phyloP scores from a whole-genome alignment of 2,113 vertebrate genomes.

The Ascaphus truei region DNA sequence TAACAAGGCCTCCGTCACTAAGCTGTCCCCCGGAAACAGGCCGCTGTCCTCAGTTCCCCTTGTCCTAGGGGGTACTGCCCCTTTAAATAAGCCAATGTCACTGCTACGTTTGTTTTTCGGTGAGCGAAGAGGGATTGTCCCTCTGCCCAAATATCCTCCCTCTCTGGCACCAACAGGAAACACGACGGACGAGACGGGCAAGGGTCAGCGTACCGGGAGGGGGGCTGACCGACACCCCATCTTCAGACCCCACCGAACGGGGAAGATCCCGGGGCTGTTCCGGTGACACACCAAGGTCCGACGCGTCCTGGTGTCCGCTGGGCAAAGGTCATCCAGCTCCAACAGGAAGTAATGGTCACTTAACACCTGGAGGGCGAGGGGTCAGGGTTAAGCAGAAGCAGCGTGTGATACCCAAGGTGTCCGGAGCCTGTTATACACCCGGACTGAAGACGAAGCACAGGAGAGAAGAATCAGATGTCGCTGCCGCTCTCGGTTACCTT shows the following conservation, averaged over 20 bases:
- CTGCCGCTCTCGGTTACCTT: constrained; percentile 68
- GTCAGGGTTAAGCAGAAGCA: neutral
- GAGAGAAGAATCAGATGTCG: neutral
- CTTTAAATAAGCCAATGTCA: too few relatives aligned
- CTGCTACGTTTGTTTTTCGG: too few relatives aligned
- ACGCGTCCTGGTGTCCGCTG: constrained; percentile 51
- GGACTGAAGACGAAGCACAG: neutral
- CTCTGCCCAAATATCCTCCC: too few relatives aligned
- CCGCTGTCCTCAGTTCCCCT: too few relatives aligned
- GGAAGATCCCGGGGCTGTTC: constrained; percentile 66
- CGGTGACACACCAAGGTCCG: constrained; percentile 61
- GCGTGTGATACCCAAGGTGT: neutral
- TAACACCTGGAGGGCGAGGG: constrained; percentile 68
- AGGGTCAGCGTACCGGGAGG: constrained; percentile 75
- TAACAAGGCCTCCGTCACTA: too few relatives aligned
- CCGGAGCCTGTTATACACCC: neutral
- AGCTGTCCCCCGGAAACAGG: too few relatives aligned
- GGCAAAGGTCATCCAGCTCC: constrained; percentile 80
- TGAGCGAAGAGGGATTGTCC: too few relatives aligned
- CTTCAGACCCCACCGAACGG: constrained; percentile 88
- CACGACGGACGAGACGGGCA: too few relatives aligned
- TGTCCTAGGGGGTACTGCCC: too few relatives aligned
- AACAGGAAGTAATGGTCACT: constrained; percentile 84
- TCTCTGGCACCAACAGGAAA: too few relatives aligned
- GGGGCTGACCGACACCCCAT: constrained; percentile 81